Conservation (phyloP, 2,113 vertebrate species). For the Nesogale talazaci region DNA sequence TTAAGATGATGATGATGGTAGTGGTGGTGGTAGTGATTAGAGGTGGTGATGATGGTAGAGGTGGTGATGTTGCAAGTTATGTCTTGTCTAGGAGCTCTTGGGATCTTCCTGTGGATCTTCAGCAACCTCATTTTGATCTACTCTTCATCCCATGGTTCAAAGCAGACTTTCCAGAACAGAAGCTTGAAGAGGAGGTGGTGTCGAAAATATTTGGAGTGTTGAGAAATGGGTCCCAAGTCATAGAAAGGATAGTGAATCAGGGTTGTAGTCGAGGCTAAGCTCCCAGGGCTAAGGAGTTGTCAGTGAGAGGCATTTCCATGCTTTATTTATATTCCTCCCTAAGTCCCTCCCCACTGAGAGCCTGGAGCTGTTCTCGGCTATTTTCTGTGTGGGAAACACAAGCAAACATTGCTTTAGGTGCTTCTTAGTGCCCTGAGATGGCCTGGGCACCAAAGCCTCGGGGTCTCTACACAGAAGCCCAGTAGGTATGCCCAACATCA, state of each 20-base stretch:
- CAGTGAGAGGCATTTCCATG: background rate
- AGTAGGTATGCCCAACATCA: background rate
- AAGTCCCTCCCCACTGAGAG: background rate
- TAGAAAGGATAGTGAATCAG: background rate
- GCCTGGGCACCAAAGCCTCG: background rate
- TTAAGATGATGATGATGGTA: too few relatives aligned
- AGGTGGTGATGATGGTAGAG: too few relatives aligned
- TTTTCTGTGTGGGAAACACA: background rate
- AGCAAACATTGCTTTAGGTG: background rate
- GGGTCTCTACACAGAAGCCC: too few relatives aligned
- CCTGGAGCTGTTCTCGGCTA: background rate
- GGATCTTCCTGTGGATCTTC: background rate
- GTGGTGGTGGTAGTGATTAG: too few relatives aligned
- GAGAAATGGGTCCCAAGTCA: background rate
- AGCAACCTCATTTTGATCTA: background rate
- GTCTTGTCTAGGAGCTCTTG: background rate
- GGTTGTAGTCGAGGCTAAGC: background rate
- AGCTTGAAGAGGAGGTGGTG: background rate
- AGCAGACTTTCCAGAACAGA: background rate
- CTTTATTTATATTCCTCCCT: background rate
- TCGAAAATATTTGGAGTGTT: background rate
- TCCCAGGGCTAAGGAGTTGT: background rate
- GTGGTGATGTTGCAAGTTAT: background rate
- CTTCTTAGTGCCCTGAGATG: background rate
- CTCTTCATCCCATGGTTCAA: background rate